A percentile compares a stretch with the other conserved stretches of the same genome.
Conservation (phyloP, 2,113 vertebrate genomes). For the Recurvirostra avosetta region DNA sequence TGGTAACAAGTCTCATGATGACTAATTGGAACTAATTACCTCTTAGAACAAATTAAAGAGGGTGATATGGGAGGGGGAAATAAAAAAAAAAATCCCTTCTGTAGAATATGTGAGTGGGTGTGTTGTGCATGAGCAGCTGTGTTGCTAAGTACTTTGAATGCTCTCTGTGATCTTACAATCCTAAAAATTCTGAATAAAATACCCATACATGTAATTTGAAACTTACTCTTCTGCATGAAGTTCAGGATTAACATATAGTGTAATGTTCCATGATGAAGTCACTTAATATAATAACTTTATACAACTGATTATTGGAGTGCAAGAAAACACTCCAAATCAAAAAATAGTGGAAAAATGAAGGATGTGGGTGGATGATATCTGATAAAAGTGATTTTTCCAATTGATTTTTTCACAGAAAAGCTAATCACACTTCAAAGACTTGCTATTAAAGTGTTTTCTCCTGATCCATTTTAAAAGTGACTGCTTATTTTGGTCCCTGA, state of each 20-base stretch:
- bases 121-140: slow-evolving; percentile 40
- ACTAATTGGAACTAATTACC: slow-evolving; percentile 56
- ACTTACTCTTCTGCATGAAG: background rate
- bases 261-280: background rate
- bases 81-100: background rate
- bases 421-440: background rate
- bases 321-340: background rate
- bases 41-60: slow-evolving; percentile 34
- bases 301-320: background rate
- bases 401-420: background rate
- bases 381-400: background rate
- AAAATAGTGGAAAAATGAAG: background rate
- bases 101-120: slow-evolving; percentile 25
- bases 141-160: slow-evolving; percentile 23
- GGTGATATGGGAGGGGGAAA: background rate
- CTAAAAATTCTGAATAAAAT: background rate
- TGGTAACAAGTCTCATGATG: slow-evolving; percentile 24
- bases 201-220: background rate
- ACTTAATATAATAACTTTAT: background rate
- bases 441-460: background rate
- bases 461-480: background rate
- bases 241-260: background rate
- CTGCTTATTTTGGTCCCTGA: background rate
- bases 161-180: background rate
- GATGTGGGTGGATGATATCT: background rate